phyloP scores from a whole-genome alignment of 2,888 invertebrate genomes.

The Xylocampa areola region DNA sequence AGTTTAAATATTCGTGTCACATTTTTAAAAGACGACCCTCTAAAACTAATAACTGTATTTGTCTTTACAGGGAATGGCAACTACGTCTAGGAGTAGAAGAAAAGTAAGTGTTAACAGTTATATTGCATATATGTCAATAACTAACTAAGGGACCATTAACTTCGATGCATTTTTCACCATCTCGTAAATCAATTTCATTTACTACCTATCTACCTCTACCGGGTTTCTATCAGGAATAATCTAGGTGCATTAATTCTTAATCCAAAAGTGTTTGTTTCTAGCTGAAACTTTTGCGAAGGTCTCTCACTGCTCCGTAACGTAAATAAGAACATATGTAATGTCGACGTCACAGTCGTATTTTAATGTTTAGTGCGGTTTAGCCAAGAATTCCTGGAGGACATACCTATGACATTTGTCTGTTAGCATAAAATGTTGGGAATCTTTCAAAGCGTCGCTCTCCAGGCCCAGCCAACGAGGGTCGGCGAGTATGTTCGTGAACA shows the following conservation, averaged over 20 bases:
- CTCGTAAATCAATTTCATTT: too few relatives aligned
- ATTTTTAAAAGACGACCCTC: too few relatives aligned
- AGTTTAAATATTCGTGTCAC: too few relatives aligned
- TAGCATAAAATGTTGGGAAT: constrained; percentile 70
- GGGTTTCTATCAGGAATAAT: constrained; percentile 8
- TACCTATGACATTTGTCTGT: constrained; percentile 51
- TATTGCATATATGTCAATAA: too few relatives aligned
- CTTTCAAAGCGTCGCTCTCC: constrained; percentile 65
- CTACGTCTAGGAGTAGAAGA: constrained; percentile 71
- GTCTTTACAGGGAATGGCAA: constrained; percentile 82
- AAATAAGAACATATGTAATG: constrained; percentile 40
- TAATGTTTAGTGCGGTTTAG: constrained; percentile 39
- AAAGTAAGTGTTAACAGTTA: constrained; percentile 69
- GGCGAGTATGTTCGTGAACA: constrained; percentile 64
- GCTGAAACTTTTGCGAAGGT: constrained; percentile 30
- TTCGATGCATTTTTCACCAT: too few relatives aligned
- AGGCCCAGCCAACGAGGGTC: constrained; percentile 47
- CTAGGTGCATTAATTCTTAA: neutral
- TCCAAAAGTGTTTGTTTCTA: constrained; percentile 26
- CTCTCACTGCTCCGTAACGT: constrained; percentile 21
- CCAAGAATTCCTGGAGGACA: constrained; percentile 48
- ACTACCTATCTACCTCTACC: too few relatives aligned
- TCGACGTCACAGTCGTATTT: constrained; percentile 43
- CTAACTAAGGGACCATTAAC: too few relatives aligned
- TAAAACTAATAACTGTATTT: constrained; percentile 32